Evolutionary conservation across 1,140 invertebrate species (phyloP), one percentile per base, ranked within the genome.

Genomic region (Drosophila parabipectinata): DNA sequence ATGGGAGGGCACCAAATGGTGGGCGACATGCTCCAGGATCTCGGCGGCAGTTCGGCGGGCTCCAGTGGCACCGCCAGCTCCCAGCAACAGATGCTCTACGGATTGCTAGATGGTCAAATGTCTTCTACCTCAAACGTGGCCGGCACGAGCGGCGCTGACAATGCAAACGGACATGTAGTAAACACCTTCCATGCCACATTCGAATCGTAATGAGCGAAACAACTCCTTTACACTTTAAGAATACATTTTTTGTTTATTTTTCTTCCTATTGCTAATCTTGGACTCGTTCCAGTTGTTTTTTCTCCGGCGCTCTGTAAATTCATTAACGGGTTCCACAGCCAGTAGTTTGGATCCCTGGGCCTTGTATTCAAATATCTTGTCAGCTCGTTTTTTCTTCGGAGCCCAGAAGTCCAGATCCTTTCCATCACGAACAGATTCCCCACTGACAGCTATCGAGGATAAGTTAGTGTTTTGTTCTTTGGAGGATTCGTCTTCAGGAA

Each of bases 11-110:
- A 52, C 12, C 60, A 79, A 45, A 82, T 85, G 45, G 63, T 84
- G 1, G 76, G 79, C 37, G 83, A 88, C 2, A 79, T 88, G 72
- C 55, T 88, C 39, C 76, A 89, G 32, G 83, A 88, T 24, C 28
- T 88, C 5, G 83, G 82, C 8, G 83, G 75, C 3, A 81, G 75
- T 34, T 47, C 44, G 4, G 72, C 63, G 4, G 81, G 85, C 18
- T 68, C 83, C 6, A 78, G 83, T n/a, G 77, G 77, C 51, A 72
- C 74, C 3, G 34, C 75, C 12, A 54, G 76, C 61, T 41, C 73
- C 9, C 58, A 83, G 54, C 41, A 44, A 18, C 80, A 83, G 37
- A 64, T 83, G 39, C 50, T 83, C 1, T 83, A 84, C 51, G 76
- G 79, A 7, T 54, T 83, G 21, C 61, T 83, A 0, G 79, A 83